Percentiles rank a stretch among this genome's conserved stretches.
Evolutionary conservation across 2,888 invertebrate species (phyloP).

Genomic region (Apoda limacodes): DNA sequence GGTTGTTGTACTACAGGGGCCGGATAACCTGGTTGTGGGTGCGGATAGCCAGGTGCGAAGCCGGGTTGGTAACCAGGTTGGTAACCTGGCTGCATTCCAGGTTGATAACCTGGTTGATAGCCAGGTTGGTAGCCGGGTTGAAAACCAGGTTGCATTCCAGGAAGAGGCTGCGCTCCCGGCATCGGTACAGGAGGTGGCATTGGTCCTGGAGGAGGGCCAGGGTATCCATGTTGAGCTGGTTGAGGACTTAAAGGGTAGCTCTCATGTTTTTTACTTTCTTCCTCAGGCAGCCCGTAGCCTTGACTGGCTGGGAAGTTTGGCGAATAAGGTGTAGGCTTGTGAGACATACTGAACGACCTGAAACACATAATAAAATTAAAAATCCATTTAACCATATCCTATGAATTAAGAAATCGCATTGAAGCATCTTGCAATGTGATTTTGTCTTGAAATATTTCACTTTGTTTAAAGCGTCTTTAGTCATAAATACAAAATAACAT

Average conservation of each 20-base stretch:
- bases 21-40: conserved; percentile 44
- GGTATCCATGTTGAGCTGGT: conserved; percentile 40
- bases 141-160: conserved; percentile 50
- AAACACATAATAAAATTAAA: too few species aligned
- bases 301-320: conserved; percentile 56
- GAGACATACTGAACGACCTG: conserved; percentile 58
- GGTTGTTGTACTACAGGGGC: too few species aligned
- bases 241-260: conserved; percentile 40
- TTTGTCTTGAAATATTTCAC: too few species aligned
- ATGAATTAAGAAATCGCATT: too few species aligned
- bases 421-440: too few species aligned
- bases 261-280: conserved; percentile 33
- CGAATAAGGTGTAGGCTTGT: conserved; percentile 50
- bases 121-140: conserved; percentile 49
- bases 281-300: conserved; percentile 51
- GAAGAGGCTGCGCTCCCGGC: conserved; percentile 45
- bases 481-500: too few species aligned
- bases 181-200: conserved; percentile 26
- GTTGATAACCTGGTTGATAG: conserved; percentile 39
- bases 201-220: conserved; percentile 26
- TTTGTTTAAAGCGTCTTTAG: too few species aligned
- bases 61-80: conserved; percentile 30
- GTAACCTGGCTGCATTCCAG: conserved; percentile 30
- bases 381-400: too few species aligned
- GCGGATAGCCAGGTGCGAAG: conserved; percentile 28